Evolutionary conservation across 2,888 invertebrate species (phyloP).

Genomic region (Oscheius sp.): DNA sequence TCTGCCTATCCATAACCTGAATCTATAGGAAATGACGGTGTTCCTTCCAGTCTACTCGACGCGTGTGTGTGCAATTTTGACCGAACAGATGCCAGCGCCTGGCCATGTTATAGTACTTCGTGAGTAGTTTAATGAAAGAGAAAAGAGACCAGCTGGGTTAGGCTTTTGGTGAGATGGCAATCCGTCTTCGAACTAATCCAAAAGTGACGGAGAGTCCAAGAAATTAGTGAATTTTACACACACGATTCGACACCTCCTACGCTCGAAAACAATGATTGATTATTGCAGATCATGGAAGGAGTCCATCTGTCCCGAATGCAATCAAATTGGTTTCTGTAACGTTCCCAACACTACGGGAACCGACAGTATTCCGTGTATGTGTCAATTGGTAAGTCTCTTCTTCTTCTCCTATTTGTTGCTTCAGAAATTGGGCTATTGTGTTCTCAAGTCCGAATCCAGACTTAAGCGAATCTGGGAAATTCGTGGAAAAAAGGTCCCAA

Average conservation of each 20-base stretch:
- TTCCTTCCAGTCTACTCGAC: conserved; percentile 48
- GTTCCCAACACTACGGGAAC: conserved; percentile 65
- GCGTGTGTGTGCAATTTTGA: conserved; percentile 68
- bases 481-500: conserved; percentile 55
- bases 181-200: too few species aligned
- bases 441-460: conserved; percentile 57
- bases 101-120: conserved; percentile 66
- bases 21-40: conserved; percentile 35
- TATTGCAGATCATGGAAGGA: conserved; percentile 60
- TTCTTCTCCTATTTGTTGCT: neutral
- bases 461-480: conserved; percentile 68
- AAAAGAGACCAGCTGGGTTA: too few species aligned
- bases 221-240: too few species aligned
- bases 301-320: conserved; percentile 63
- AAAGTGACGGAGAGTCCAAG: too few species aligned
- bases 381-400: conserved; percentile 54
- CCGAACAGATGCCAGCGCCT: conserved; percentile 62
- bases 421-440: conserved; percentile 59
- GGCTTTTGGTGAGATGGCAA: too few species aligned
- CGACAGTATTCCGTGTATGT: conserved; percentile 62
- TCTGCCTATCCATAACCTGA: neutral
- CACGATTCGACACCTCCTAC: too few species aligned
- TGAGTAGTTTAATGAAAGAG: conserved; percentile 36
- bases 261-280: neutral
- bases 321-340: conserved; percentile 69